A percentile compares a stretch with the other conserved stretches of the same genome.
Evolutionary conservation across 2,113 vertebrate species (phyloP).

Genomic region (Pedetes capensis): DNA sequence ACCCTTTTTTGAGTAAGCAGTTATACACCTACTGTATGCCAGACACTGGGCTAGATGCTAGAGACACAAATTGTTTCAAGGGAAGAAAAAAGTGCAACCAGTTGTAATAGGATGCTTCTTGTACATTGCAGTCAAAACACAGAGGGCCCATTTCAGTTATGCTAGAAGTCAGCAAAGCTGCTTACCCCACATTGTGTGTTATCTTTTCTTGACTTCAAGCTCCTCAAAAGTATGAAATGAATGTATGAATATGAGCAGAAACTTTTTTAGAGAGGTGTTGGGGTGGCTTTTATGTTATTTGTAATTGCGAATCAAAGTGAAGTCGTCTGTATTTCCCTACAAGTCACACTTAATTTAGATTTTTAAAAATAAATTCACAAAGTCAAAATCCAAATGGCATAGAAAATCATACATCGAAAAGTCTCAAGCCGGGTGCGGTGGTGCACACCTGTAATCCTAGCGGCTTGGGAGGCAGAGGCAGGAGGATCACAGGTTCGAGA

Average conservation of each 20-base stretch:
- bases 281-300: conserved; percentile 1
- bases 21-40: not conserved
- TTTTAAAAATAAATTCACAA: not conserved
- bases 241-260: not conserved
- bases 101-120: not conserved
- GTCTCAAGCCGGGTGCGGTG: too few relatives aligned
- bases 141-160: not conserved
- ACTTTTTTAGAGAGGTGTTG: not conserved
- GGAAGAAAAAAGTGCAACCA: not conserved
- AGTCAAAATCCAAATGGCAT: not conserved
- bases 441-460: too few relatives aligned
- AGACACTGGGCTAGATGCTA: not conserved
- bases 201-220: conserved; percentile 10
- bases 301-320: conserved; percentile 19
- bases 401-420: not conserved
- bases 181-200: not conserved
- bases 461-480: too few relatives aligned
- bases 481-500: too few relatives aligned
- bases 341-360: conserved; percentile 15
- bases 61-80: not conserved
- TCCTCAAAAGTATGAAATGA: not conserved
- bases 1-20: not conserved
- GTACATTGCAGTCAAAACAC: not conserved
- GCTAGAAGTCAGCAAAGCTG: not conserved
- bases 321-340: not conserved